Evolutionary conservation across 2,888 invertebrate genomes (phyloP), one percentile per base, ranked within the genome.

Genomic region (Monochamus alternatus): DNA sequence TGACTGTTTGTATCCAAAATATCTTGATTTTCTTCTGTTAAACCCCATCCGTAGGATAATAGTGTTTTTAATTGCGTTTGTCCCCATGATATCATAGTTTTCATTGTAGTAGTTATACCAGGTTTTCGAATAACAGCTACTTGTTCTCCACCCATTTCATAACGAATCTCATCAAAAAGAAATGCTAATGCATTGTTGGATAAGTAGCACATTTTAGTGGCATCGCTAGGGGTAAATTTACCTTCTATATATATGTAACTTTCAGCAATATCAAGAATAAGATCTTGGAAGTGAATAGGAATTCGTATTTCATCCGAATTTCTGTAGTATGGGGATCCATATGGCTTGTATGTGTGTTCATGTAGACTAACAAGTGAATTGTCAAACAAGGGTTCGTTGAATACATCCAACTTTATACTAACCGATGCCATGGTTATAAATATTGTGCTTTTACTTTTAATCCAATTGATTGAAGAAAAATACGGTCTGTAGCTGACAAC

Each of bases 221-320:
- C 30, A 14, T 75, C 76, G 3, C 30, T 51, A 22, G 59, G 66
- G 1, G 52, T 73, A 30, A 76, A 77, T 67, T 67, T 60, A 8
- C 77, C 68, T 59, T 68, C 72, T 12, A 72, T 63, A 22, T 75
- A n/a, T n/a, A n/a, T n/a, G n/a, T n/a, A 77, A 44, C 75, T 72
- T 5, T 77, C 77, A 9, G 72, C 44, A 10, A 72, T 63, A 38
- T 75, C 68, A 9, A 72, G 47, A 14, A 75, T 77, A 3, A 76
- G 31, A 44, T 77, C 75, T 75, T 75, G 75, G 22, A 68, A 14
- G 75, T 67, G 38, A 7, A 4, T 58, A 30, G 10, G 69, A 14
- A 31, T n/a, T n/a, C n/a, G n/a, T n/a, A n/a, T n/a, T n/a, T n/a
- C n/a, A n/a, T n/a, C n/a, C n/a, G n/a, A n/a, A n/a, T n/a, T n/a